Evolutionary conservation across 2,888 invertebrate species (phyloP).

Genomic region (Sarcophaga subvicina): DNA sequence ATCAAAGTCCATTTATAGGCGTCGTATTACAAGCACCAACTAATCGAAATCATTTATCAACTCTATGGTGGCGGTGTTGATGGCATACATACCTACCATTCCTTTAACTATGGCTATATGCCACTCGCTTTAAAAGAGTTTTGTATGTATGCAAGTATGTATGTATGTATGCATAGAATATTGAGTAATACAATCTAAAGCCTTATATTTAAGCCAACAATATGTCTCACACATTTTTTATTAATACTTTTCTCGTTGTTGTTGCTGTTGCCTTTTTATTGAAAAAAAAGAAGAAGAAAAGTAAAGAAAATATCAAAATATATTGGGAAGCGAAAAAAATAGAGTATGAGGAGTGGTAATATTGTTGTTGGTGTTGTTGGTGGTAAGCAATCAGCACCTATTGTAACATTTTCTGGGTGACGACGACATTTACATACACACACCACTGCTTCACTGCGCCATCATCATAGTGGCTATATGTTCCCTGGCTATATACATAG

Average conservation of each 20-base stretch:
- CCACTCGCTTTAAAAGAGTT: conserved; percentile 19
- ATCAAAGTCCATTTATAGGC: conserved; percentile 82
- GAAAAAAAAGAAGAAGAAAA: neutral
- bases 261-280: neutral
- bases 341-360: neutral
- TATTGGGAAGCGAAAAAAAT: neutral
- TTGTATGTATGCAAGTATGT: conserved; percentile 7
- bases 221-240: conserved; percentile 68
- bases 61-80: conserved; percentile 69
- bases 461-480: conserved; percentile 31
- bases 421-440: conserved; percentile 64
- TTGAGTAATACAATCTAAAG: conserved; percentile 65
- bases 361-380: neutral
- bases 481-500: neutral
- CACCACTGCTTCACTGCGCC: conserved; percentile 23
- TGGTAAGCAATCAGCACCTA: conserved; percentile 79
- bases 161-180: conserved; percentile 33
- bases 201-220: conserved; percentile 67
- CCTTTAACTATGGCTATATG: neutral
- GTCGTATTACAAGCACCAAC: conserved; percentile 82
- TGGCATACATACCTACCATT: conserved; percentile 59
- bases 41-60: conserved; percentile 82
- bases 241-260: neutral
- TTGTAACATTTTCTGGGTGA: conserved; percentile 74
- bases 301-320: neutral